A percentile compares a stretch with the other conserved stretches of the same genome.
Evolutionary conservation across 2,113 vertebrate species (phyloP).

Genomic region (Festucalex cinctus): DNA sequence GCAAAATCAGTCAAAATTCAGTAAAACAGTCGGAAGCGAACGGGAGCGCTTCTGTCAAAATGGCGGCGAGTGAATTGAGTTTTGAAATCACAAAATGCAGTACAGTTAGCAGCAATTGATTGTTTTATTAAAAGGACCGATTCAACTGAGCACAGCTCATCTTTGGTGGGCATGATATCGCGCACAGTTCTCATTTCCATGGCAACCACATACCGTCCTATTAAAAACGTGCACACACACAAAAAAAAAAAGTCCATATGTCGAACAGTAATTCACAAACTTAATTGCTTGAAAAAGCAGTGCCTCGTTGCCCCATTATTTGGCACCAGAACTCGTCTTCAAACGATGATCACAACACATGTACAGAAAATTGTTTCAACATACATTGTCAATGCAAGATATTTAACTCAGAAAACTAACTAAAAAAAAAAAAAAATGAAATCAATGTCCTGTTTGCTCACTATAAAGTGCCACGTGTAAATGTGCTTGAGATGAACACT

Average conservation of each 20-base stretch:
- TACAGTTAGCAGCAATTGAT: slow-evolving; percentile 25
- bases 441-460: not conserved
- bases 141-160: slow-evolving; percentile 52
- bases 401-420: not conserved
- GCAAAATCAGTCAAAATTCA: too few relatives aligned
- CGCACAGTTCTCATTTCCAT: slow-evolving; percentile 33
- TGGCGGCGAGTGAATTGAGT: too few relatives aligned
- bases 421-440: too few relatives aligned
- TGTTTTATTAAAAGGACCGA: slow-evolving; percentile 37
- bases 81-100: not conserved
- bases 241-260: not conserved
- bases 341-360: not conserved
- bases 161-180: slow-evolving; percentile 19
- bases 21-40: too few relatives aligned
- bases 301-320: not conserved
- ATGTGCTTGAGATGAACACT: not conserved
- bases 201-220: slow-evolving; percentile 22
- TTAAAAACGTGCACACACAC: not conserved
- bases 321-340: not conserved
- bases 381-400: not conserved
- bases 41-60: too few relatives aligned
- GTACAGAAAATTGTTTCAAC: not conserved
- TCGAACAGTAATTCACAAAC: not conserved
- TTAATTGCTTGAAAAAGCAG: not conserved
- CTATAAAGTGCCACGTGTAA: slow-evolving; percentile 1